Evolutionary conservation across 2,113 vertebrate species (phyloP), one percentile per base, ranked within the genome.

Genomic region (Lethenteron camtschaticum): DNA sequence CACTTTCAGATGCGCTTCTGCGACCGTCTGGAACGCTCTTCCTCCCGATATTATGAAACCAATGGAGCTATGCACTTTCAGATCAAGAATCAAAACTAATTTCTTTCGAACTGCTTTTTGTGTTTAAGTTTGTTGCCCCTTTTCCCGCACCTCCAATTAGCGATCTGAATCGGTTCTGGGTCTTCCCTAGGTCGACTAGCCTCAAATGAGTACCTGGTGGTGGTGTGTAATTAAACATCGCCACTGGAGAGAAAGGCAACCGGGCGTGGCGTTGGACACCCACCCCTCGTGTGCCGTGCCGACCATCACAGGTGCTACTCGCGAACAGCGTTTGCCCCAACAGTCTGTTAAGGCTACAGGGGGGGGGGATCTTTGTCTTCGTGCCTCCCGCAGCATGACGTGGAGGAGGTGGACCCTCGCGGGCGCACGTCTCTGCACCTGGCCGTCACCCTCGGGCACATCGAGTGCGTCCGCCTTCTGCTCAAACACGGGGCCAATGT

Each of bases 371-470:
- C 11, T 58, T 12, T 60, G 13, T 7, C 57, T 11, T 57, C 55
- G 18, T 41, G 12, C 12, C n/a, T 10, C 14, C 9, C 71, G 55
- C 81, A 94, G 87, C 85, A 88, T 56, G 83, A 92, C 70, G 74
- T 87, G 71, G 86, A 86, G 75, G 77, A 83, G 77, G 71, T 81
- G 56, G 90, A 92, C 75, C 87, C 89, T 9, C 84, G 87, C 2
- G 89, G 87, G 2, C 83, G 90, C 72, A 88, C 86, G 12, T 86
- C 87, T 1, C 80, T 96, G 78, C 85, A 94, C 78, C 81, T 96
- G 78, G 86, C 90, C 0, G 85, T 91, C 74, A 87, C 86, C 70
- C 81, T 95, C 73, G 89, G 89, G 66, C 87, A 94, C 81, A 77
- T 92, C 76, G 89, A 95, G 78, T 88, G 88, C 0, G 82, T 79